These are phyloP conservation scores for Leucophora obtusa DNA, from an alignment of 2,888 invertebrate species.

Conservation along the genomic window DNA sequence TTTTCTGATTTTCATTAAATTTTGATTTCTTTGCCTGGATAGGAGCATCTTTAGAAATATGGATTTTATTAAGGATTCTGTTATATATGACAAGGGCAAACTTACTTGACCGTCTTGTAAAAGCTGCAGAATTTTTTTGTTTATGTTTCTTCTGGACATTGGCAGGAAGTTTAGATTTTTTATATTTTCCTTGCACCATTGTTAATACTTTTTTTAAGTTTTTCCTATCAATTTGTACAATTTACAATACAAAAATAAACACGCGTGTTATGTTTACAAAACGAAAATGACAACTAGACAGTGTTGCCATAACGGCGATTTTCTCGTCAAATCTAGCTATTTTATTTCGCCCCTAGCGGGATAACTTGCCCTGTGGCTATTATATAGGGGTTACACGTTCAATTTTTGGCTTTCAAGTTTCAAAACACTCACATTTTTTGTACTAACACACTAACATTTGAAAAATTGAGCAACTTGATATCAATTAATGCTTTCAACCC, in stretches of 20 bases:
- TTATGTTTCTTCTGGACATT: slow-evolving; percentile 79
- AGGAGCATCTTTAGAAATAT: slow-evolving; percentile 80
- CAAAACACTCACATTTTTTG: no score
- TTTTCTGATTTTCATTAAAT: slow-evolving; percentile 81
- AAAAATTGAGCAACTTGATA: no score
- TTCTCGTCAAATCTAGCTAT: no score
- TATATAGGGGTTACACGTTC: no score
- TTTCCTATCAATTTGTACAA: neutral
- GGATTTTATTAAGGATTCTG: neutral
- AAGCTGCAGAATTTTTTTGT: slow-evolving; percentile 79
- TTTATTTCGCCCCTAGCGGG: no score
- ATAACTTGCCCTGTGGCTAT: no score
- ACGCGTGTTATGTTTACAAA: slow-evolving; percentile 28
- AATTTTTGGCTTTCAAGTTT: no score
- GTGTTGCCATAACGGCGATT: no score
- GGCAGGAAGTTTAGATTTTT: slow-evolving; percentile 81
- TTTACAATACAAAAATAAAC: slow-evolving; percentile 11
- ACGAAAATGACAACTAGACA: no score
- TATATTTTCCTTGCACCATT: slow-evolving; percentile 84
- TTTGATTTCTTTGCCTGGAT: slow-evolving; percentile 82
- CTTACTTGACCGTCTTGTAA: slow-evolving; percentile 81
- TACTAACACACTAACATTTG: no score
- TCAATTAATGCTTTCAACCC: no score
- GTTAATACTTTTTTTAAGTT: neutral
- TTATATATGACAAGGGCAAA: slow-evolving; percentile 50